Evolutionary conservation across 2,797 vertebrate genomes (phyloP), one percentile per base, ranked within the genome.

Genomic region (Notolepis coatsorum): DNA sequence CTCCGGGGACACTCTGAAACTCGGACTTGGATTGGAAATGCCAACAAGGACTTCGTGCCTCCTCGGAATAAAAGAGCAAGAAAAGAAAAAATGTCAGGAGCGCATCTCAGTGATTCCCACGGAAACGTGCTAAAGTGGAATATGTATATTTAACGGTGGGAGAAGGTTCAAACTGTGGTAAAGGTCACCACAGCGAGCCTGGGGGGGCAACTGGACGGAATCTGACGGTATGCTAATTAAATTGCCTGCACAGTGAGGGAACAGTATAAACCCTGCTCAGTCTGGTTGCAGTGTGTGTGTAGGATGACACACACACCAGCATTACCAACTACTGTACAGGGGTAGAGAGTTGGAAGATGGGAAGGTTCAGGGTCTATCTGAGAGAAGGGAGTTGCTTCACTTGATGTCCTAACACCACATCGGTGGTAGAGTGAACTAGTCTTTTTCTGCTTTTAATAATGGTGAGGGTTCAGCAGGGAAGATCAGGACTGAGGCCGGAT

Each of bases 151-250:
- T 77, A 67, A 77, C 70, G 69, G 45, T 51, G 37, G 69, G 51
- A 65, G 52, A 85, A 88, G 84, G 79, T 86, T 86, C 73, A 87
- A 75, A 75, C 61, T 55, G 42, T 71, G 65, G 71, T 75, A 86
- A 91, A 91, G 90, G 91, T 90, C 86, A 89, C 21, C 68, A 73
- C 59, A 70, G 56, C 27, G 10, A 68, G 67, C 70, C 82, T 80
- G 57, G 45, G 73, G n/a, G 67, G 71, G 72, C 74, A 82, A 67
- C 52, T 15, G 41, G 67, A 78, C 79, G 71, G 77, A 55, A 81
- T 84, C 63, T 80, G 80, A 87, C 74, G 63, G 60, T 54, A 77
- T 81, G 75, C 61, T 84, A 84, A 91, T 87, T 68, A 68, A 61
- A 59, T 46, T 50, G 30, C 64, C 50, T 28, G 50, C 63, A 55